Conservation (phyloP, 2,797 vertebrate species). For the Tauraco hartlaubi region DNA sequence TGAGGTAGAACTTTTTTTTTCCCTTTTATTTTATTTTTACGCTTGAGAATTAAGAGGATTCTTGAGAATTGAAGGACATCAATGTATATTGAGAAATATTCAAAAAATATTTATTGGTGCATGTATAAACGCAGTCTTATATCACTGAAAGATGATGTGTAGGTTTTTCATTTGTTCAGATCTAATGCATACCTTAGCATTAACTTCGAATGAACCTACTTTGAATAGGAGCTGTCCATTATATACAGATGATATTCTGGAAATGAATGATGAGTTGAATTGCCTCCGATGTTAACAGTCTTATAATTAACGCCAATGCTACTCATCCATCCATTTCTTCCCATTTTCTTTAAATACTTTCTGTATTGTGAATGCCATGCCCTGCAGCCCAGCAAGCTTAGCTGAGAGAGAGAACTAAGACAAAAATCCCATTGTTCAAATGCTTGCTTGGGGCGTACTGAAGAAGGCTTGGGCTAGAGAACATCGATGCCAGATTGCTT, state of each 20-base stretch:
- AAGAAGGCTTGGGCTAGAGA: neutral
- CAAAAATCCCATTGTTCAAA: neutral
- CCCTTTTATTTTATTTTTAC: neutral
- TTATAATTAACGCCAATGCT: neutral
- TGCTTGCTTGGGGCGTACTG: neutral
- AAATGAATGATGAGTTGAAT: neutral
- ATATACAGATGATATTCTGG: neutral
- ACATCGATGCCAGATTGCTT: neutral
- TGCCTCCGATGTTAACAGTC: neutral
- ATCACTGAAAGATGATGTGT: neutral
- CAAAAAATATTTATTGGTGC: neutral
- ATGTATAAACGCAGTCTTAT: neutral
- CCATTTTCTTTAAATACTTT: neutral
- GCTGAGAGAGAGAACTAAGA: neutral
- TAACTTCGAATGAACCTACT: neutral
- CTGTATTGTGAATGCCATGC: neutral
- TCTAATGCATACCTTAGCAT: neutral
- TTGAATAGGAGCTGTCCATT: neutral
- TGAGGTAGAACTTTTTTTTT: neutral
- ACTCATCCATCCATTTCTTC: neutral
- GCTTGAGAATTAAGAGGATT: neutral
- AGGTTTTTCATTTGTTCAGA: neutral
- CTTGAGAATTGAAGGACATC: neutral
- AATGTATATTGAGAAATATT: neutral
- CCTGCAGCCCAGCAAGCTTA: neutral